phyloP scores from a whole-genome alignment of 2,888 invertebrate species.

The Fragum fragum region DNA sequence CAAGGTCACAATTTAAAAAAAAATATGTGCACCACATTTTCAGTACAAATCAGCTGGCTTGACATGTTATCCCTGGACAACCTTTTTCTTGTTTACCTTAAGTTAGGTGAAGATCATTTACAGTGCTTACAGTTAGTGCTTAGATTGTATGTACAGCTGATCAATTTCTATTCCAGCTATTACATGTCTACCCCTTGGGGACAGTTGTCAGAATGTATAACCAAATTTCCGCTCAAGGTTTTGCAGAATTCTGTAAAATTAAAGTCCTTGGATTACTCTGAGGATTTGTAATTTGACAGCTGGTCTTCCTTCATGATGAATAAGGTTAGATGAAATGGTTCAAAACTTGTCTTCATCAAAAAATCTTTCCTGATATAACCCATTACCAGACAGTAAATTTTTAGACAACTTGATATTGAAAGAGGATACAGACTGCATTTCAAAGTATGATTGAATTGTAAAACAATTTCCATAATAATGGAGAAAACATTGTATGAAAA shows the following conservation, averaged over 20 bases:
- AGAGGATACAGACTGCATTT: background rate
- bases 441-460: too few species aligned
- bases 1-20: too few species aligned
- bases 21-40: too few species aligned
- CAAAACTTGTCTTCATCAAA: too few species aligned
- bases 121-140: too few species aligned
- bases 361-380: too few species aligned
- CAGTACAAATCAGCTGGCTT: too few species aligned
- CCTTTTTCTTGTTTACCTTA: too few species aligned
- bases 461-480: too few species aligned
- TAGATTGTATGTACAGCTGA: background rate
- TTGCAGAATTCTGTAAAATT: constrained; percentile 6
- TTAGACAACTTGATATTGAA: background rate
- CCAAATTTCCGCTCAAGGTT: constrained; percentile 6
- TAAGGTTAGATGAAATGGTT: background rate
- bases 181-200: constrained; percentile 3
- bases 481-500: too few species aligned
- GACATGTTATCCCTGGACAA: too few species aligned
- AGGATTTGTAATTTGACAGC: constrained; percentile 2
- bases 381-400: background rate
- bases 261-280: background rate
- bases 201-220: background rate
- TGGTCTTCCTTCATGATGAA: background rate
- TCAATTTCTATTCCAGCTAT: background rate
- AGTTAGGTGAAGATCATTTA: too few species aligned